These are phyloP conservation scores for Dicranocentrus wangi DNA, from an alignment of 2,888 invertebrate species.

Conservation along the genomic window DNA sequence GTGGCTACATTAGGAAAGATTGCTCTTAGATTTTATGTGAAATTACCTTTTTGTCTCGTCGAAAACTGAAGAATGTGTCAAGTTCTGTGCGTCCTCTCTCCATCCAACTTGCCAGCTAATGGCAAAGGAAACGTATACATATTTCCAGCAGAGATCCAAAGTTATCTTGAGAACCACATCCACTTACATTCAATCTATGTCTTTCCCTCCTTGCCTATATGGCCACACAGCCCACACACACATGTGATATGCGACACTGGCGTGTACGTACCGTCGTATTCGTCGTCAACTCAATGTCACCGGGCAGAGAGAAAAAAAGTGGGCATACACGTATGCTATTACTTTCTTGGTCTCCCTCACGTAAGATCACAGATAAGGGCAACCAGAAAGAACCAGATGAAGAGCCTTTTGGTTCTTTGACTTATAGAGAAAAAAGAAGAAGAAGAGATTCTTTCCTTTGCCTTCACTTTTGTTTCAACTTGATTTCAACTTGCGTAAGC, in stretches of 20 bases:
- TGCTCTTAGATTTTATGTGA: constrained; percentile 53
- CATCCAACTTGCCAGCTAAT: not conserved
- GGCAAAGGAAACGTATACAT: not conserved
- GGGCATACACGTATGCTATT: not conserved
- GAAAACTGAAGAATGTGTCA: constrained; percentile 58
- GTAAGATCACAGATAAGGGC: constrained; percentile 39
- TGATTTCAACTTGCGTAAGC: constrained; percentile 43
- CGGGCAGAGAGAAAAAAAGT: constrained; percentile 15
- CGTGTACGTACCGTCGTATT: no score
- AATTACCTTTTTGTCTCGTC: constrained; percentile 55
- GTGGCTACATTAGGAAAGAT: constrained; percentile 32
- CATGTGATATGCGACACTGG: no score
- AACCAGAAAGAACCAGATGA: no score
- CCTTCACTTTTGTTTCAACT: not conserved
- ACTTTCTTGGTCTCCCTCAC: not conserved
- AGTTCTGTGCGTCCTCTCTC: constrained; percentile 41
- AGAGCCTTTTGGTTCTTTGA: no score
- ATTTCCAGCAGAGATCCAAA: constrained; percentile 2
- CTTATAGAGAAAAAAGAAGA: constrained; percentile 31
- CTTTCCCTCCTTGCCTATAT: no score
- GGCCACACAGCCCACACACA: no score
- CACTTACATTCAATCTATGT: not conserved
- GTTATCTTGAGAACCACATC: constrained; percentile 14
- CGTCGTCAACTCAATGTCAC: constrained; percentile 39
- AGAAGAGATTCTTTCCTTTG: constrained; percentile 17